Percentiles rank a stretch among this genome's conserved stretches.
Evolutionary conservation across 2,113 vertebrate genomes (phyloP).

Genomic region (Chaetura pelagica): DNA sequence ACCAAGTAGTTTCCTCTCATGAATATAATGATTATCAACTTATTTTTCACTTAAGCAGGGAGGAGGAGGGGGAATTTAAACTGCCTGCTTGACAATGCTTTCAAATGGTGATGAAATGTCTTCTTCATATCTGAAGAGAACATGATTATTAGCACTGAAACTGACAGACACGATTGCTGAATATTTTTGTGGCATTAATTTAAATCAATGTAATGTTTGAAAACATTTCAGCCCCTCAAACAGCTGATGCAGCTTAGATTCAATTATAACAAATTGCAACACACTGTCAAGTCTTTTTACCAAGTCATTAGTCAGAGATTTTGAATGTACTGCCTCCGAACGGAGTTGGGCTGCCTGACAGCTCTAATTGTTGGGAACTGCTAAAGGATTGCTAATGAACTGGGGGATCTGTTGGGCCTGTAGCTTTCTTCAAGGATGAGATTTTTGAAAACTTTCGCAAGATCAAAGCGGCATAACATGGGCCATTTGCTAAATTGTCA

Average conservation of each 20-base stretch:
- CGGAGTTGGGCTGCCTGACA: slow-evolving; percentile 75
- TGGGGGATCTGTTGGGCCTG: slow-evolving; percentile 77
- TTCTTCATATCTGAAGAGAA: slow-evolving; percentile 54
- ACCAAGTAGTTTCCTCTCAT: neutral
- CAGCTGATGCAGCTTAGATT: slow-evolving; percentile 87
- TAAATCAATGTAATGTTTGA: slow-evolving; percentile 85
- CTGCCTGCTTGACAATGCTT: slow-evolving; percentile 62
- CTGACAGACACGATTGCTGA: slow-evolving; percentile 70
- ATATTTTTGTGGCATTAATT: slow-evolving; percentile 79
- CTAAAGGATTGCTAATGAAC: slow-evolving; percentile 90
- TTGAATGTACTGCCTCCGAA: slow-evolving; percentile 70
- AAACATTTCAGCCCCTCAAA: slow-evolving; percentile 87
- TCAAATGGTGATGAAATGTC: slow-evolving; percentile 64
- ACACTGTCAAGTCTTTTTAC: slow-evolving; percentile 87
- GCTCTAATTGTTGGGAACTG: slow-evolving; percentile 86
- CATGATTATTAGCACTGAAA: slow-evolving; percentile 63
- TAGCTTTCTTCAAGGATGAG: slow-evolving; percentile 78
- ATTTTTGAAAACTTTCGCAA: slow-evolving; percentile 83
- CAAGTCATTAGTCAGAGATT: slow-evolving; percentile 88
- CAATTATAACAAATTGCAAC: slow-evolving; percentile 88
- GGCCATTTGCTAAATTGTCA: slow-evolving; percentile 83
- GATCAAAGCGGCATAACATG: slow-evolving; percentile 82
- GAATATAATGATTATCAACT: slow-evolving; percentile 35
- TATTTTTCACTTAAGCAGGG: slow-evolving; percentile 29
- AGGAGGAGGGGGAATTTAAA: slow-evolving; percentile 26